Evolutionary conservation across 2,797 vertebrate species (phyloP).

Genomic region (Tiaroga cobitis): DNA sequence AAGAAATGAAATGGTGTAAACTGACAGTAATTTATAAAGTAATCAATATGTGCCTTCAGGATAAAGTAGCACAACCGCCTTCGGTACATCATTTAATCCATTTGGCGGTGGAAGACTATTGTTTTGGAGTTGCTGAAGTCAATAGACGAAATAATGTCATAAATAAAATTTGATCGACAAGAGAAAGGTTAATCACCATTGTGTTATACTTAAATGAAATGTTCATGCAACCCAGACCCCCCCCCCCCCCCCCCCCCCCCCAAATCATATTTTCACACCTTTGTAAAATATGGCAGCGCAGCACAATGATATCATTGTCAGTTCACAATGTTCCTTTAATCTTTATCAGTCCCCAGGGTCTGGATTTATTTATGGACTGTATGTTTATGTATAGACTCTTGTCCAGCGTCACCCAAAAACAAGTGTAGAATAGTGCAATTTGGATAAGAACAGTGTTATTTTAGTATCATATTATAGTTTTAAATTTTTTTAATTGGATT

Average conservation of each 20-base stretch:
- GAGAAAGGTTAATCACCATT: not conserved
- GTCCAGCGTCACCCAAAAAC: not conserved
- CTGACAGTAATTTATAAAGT: constrained; percentile 46
- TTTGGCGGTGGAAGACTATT: constrained; percentile 26
- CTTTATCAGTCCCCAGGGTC: constrained; percentile 7
- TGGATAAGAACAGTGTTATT: constrained; percentile 1
- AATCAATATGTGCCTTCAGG: constrained; percentile 47
- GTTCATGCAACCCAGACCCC: not conserved
- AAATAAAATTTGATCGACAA: constrained; percentile 29
- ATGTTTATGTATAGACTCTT: constrained; percentile 22
- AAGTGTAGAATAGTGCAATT: not conserved
- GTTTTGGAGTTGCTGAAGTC: constrained; percentile 31
- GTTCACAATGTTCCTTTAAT: constrained; percentile 28
- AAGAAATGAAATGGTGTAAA: constrained; percentile 44
- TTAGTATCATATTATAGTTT: not conserved
- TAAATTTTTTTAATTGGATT: not conserved
- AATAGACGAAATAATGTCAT: constrained; percentile 24
- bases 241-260: too few species aligned
- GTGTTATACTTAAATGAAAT: constrained; percentile 15
- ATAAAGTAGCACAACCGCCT: constrained; percentile 22
- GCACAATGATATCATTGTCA: constrained; percentile 12
- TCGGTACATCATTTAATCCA: constrained; percentile 44
- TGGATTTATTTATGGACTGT: constrained; percentile 33
- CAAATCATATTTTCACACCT: not conserved
- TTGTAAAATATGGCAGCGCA: constrained; percentile 8